A percentile compares a stretch with the other conserved stretches of the same genome.
Evolutionary conservation across 2,888 invertebrate species (phyloP).

Genomic region (Drosophila kanekoi): DNA sequence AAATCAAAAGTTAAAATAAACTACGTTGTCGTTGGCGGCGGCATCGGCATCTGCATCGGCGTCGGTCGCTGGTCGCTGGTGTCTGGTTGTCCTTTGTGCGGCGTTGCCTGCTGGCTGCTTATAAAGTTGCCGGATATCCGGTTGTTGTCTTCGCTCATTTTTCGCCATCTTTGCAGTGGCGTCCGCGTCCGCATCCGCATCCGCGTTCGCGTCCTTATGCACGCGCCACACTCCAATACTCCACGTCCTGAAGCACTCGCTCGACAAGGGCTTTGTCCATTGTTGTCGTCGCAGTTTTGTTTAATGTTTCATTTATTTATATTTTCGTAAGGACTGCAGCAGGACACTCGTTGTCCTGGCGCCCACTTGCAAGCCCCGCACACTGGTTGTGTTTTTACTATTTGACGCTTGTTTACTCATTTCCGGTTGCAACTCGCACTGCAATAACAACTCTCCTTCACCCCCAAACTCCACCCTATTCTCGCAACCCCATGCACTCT

Average conservation of each 20-base stretch:
- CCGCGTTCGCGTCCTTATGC: conserved; percentile 40
- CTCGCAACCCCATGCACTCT: neutral
- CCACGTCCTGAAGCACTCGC: conserved; percentile 7
- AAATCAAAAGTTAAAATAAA: conserved; percentile 79
- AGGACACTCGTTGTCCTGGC: conserved; percentile 31
- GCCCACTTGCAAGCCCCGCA: conserved; percentile 45
- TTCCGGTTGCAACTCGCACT: conserved; percentile 70
- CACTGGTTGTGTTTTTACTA: conserved; percentile 66
- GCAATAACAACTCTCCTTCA: conserved; percentile 24
- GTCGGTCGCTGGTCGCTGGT: conserved; percentile 14
- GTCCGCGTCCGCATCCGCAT: conserved; percentile 1
- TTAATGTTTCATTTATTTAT: conserved; percentile 80
- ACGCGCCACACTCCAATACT: conserved; percentile 37
- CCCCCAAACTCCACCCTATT: neutral
- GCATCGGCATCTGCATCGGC: conserved; percentile 3
- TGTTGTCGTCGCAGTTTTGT: conserved; percentile 56
- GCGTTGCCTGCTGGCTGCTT: conserved; percentile 58
- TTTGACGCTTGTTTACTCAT: conserved; percentile 82
- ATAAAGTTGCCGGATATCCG: conserved; percentile 82
- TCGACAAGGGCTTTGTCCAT: conserved; percentile 35
- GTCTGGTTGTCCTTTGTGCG: conserved; percentile 65
- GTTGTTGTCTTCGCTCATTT: conserved; percentile 82
- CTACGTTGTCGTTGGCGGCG: conserved; percentile 56
- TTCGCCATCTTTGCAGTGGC: conserved; percentile 64
- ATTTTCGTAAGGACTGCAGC: conserved; percentile 50